These are phyloP conservation scores for Tillus elongatus DNA, from an alignment of 2,888 invertebrate species.

Conservation along the genomic window DNA sequence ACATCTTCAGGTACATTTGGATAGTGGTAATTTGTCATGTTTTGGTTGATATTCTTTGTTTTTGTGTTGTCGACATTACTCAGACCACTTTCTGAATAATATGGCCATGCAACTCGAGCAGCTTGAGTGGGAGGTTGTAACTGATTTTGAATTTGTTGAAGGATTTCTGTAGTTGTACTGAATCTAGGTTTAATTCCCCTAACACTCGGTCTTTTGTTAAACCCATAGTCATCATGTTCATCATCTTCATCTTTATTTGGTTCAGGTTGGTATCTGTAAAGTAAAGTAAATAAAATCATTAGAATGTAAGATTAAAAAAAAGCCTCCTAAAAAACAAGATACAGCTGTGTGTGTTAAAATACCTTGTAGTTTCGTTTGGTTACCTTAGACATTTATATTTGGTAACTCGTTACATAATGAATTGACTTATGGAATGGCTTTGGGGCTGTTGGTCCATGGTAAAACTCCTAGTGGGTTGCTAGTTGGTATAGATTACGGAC, in stretches of 20 bases:
- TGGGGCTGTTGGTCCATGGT: too few species aligned
- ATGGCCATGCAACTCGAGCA: constrained; percentile 53
- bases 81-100: constrained; percentile 53
- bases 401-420: too few species aligned
- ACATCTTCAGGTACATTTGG: constrained; percentile 29
- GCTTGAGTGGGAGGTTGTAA: constrained; percentile 44
- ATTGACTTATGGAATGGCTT: too few species aligned
- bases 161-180: constrained; percentile 68
- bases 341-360: too few species aligned
- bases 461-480: too few species aligned
- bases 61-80: constrained; percentile 31
- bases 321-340: too few species aligned
- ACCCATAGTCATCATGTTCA: constrained; percentile 83
- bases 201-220: constrained; percentile 80
- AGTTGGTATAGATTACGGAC: too few species aligned
- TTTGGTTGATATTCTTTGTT: constrained; percentile 30
- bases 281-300: neutral
- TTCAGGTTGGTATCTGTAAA: constrained; percentile 49
- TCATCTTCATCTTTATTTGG: constrained; percentile 55
- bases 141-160: constrained; percentile 73
- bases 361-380: too few species aligned
- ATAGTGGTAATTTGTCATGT: constrained; percentile 26
- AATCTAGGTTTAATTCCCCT: constrained; percentile 83
- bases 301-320: neutral
- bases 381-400: too few species aligned